These are phyloP conservation scores for Pasiphila rectangulata DNA, from an alignment of 2,888 invertebrate genomes.

Conservation along the genomic window DNA sequence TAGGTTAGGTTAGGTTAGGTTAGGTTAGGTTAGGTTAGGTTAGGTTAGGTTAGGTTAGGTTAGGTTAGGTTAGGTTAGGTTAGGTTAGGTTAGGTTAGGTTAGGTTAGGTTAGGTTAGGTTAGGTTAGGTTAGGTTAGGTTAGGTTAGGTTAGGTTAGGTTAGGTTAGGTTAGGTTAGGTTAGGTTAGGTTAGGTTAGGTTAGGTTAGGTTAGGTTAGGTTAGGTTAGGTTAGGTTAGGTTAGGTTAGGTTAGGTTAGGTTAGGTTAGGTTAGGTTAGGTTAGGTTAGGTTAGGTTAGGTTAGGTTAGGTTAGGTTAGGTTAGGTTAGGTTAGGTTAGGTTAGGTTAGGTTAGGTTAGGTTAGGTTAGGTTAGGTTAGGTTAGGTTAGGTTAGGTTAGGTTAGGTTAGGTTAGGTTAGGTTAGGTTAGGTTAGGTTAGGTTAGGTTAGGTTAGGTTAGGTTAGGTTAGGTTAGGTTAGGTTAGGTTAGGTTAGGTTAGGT, in stretches of 20 bases:
- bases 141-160: conserved; percentile 29
- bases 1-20: conserved; percentile 39
- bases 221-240: conserved; percentile 29
- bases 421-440: conserved; percentile 33
- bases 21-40: conserved; percentile 37
- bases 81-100: conserved; percentile 32
- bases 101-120: conserved; percentile 31
- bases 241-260: conserved; percentile 32
- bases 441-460: conserved; percentile 33
- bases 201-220: conserved; percentile 24
- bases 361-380: conserved; percentile 33
- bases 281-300: conserved; percentile 32
- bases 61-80: conserved; percentile 35
- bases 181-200: conserved; percentile 25
- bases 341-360: conserved; percentile 34
- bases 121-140: conserved; percentile 28
- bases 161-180: conserved; percentile 25
- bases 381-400: conserved; percentile 34
- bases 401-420: conserved; percentile 34
- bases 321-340: conserved; percentile 35
- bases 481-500: conserved; percentile 34
- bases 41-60: conserved; percentile 30
- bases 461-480: conserved; percentile 34
- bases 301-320: conserved; percentile 32
- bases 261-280: conserved; percentile 31